Conservation (phyloP, 2,888 invertebrate species). For the Habrosyne pyritoides region DNA sequence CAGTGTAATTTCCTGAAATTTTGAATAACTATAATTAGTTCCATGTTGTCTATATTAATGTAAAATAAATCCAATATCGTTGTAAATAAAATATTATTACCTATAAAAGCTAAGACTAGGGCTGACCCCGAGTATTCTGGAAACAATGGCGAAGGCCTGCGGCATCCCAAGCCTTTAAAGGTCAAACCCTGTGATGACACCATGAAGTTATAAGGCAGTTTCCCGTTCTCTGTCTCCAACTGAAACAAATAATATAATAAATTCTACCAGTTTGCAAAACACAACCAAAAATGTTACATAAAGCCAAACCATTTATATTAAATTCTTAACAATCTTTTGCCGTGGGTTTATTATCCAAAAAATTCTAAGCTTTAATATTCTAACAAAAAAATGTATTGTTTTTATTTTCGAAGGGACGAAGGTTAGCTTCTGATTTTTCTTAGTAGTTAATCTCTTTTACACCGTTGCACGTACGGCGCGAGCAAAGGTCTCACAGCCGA, state of each 20-base stretch:
- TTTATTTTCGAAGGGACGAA: too few relatives aligned
- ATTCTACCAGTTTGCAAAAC: too few relatives aligned
- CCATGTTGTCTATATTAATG: not conserved
- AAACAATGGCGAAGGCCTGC: constrained; percentile 49
- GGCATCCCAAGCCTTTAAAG: constrained; percentile 78
- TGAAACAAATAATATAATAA: not conserved
- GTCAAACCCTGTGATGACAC: constrained; percentile 73
- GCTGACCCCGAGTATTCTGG: constrained; percentile 37
- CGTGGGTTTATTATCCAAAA: too few relatives aligned
- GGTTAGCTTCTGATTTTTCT: too few relatives aligned
- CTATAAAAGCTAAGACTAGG: constrained; percentile 71
- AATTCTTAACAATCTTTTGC: too few relatives aligned
- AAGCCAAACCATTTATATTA: too few relatives aligned
- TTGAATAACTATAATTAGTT: not conserved
- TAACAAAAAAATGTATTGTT: too few relatives aligned
- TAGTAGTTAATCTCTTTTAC: too few relatives aligned
- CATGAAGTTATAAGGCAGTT: constrained; percentile 72
- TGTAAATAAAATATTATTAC: constrained; percentile 38
- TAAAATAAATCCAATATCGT: not conserved
- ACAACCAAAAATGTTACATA: too few relatives aligned
- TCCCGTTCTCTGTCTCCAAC: constrained; percentile 11
- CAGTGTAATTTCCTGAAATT: constrained; percentile 57
- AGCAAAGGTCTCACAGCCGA: too few relatives aligned
- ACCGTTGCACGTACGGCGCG: too few relatives aligned
- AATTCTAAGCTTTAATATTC: too few relatives aligned